phyloP scores from a whole-genome alignment of 1,140 invertebrate species.

The Matsumurasca onukii region DNA sequence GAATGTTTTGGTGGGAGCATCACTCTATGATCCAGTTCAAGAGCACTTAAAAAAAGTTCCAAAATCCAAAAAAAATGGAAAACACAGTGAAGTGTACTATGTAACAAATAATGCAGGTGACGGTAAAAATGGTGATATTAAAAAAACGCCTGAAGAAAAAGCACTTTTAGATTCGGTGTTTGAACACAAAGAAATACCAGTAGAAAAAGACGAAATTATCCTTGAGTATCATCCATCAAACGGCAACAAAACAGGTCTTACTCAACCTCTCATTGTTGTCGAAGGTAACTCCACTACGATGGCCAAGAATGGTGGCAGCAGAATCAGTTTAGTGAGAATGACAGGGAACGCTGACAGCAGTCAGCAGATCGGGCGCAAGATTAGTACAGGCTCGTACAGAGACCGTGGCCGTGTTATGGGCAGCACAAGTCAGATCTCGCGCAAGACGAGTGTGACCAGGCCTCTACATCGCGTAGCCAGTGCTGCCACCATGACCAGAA shows the following conservation, averaged over 20 bases:
- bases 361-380: slow-evolving; percentile 32
- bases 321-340: slow-evolving; percentile 4
- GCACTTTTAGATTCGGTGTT: neutral
- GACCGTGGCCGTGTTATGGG: slow-evolving; percentile 33
- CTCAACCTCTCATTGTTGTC: slow-evolving; percentile 20
- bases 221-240: slow-evolving; percentile 4
- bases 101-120: neutral
- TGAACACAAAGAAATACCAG: neutral
- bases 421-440: slow-evolving; percentile 38
- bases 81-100: slow-evolving; percentile 33
- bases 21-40: slow-evolving; percentile 82
- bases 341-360: slow-evolving; percentile 37
- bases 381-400: slow-evolving; percentile 38
- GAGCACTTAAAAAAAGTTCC: slow-evolving; percentile 70
- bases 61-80: slow-evolving; percentile 43
- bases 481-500: slow-evolving; percentile 32
- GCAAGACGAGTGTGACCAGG: slow-evolving; percentile 41
- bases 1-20: slow-evolving; percentile 78
- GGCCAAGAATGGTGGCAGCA: slow-evolving; percentile 9
- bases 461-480: slow-evolving; percentile 36
- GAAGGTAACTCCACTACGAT: neutral
- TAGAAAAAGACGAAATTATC: slow-evolving; percentile 17
- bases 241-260: neutral
- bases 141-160: slow-evolving; percentile 15
- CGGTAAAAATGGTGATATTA: neutral